Base-by-base conservation (phyloP, 1,140 invertebrate species). In the Ericerus pela region DNA sequence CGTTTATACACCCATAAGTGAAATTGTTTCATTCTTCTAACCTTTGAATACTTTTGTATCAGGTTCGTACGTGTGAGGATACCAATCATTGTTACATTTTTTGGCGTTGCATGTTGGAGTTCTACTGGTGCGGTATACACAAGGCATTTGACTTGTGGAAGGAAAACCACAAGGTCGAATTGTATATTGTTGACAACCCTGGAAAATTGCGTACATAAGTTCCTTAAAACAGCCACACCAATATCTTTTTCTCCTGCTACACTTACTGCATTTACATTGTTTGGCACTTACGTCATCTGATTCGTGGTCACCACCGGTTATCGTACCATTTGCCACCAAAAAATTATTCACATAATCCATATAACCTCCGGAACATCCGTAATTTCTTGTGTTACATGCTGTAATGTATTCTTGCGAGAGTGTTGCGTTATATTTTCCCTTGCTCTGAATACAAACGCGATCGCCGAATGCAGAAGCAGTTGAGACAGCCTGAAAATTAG, bases 401-500 rank as follows among this genome's bases (percentile, higher is more conserved):
- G 41, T 29, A 36, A 83, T 63, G 66, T 85, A 77, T 65, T 82
- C 75, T 31, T 79, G 72, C 10, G 80, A 82, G 14, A 80, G 67
- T 51, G 76, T 69, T 51, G 72, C 68, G 54, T 78, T 71, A 10
- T 64, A 57, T 56, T 72, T 70, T 24, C 75, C 78, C 24, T 73
- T 68, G 2, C 73, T 76, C 30, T 74, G 71, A 61, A 85, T 81
- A 64, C 82, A 85, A 33, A 75, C 70, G 37, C 82, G 67, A 67
- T 85, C 83, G 41, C 78, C 76, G 71, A 85, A 82, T 4, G 81
- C 78, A 62, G 57, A 55, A 26, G 59, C 59, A 3, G 80, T 78
- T 53, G 77, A 79, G 64, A 84, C 79, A 12, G 81, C 81, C 81
- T 68, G 41, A n/a, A n/a, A n/a, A n/a, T n/a, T n/a, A n/a, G n/a